These are phyloP conservation scores for Aphelocoma coerulescens DNA, from an alignment of 2,113 vertebrate species.

Conservation along the genomic window DNA sequence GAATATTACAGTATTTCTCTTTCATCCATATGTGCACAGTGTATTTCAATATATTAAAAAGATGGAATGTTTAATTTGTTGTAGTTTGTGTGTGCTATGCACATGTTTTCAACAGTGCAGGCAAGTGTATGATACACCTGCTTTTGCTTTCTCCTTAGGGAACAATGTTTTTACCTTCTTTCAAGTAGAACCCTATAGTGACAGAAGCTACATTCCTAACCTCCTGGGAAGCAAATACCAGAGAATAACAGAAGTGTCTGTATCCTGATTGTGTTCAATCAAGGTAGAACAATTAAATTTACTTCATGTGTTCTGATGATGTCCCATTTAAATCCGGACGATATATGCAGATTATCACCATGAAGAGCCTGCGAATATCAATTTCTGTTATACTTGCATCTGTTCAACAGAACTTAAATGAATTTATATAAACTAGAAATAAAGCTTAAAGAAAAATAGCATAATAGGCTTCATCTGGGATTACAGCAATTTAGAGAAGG, in stretches of 20 bases:
- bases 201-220: conserved; percentile 7
- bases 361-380: conserved; percentile 13
- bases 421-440: conserved; percentile 8
- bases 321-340: conserved; percentile 66
- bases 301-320: conserved; percentile 62
- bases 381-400: conserved; percentile 54
- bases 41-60: not conserved
- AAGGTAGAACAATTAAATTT: conserved; percentile 68
- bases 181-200: conserved; percentile 28
- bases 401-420: conserved; percentile 16
- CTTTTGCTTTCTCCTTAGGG: conserved; percentile 51
- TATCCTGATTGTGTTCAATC: conserved; percentile 42
- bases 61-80: not conserved
- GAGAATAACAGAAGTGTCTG: conserved; percentile 49
- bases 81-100: not conserved
- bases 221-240: conserved; percentile 47
- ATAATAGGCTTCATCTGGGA: not conserved
- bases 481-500: not conserved
- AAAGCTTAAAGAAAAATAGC: not conserved
- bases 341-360: conserved; percentile 37
- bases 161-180: conserved; percentile 30
- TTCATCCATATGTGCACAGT: not conserved
- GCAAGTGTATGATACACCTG: conserved; percentile 50
- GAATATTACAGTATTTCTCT: not conserved
- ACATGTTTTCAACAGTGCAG: not conserved